Conservation (phyloP, 1,140 invertebrate species). For the Aphelinus certus region DNA sequence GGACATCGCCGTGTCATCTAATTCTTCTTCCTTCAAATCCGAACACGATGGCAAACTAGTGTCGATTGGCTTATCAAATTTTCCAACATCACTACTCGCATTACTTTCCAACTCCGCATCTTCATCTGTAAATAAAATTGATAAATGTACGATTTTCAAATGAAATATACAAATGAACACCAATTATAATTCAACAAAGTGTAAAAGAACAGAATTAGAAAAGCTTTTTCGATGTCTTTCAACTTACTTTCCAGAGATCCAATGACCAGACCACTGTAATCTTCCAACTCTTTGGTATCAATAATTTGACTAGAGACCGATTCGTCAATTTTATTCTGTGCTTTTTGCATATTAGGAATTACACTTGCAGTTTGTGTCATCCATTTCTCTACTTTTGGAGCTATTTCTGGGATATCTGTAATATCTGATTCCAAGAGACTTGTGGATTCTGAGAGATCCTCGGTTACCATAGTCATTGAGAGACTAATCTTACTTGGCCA, state of each 20-base stretch:
- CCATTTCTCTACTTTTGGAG: slow-evolving; percentile 54
- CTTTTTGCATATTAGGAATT: slow-evolving; percentile 35
- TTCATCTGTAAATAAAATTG: slow-evolving; percentile 44
- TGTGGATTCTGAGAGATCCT: slow-evolving; percentile 58
- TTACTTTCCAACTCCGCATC: slow-evolving; percentile 48
- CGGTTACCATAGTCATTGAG: slow-evolving; percentile 59
- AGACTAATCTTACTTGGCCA: slow-evolving; percentile 57
- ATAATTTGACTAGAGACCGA: slow-evolving; percentile 41
- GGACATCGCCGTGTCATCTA: slow-evolving; percentile 44
- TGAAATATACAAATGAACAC: neutral
- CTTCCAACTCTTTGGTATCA: slow-evolving; percentile 50
- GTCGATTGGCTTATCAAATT: slow-evolving; percentile 42
- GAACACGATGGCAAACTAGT: slow-evolving; percentile 31
- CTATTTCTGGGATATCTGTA: slow-evolving; percentile 55
- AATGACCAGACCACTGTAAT: slow-evolving; percentile 51
- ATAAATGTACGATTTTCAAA: neutral
- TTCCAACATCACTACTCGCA: slow-evolving; percentile 47
- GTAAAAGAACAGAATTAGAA: neutral
- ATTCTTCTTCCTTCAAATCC: slow-evolving; percentile 38
- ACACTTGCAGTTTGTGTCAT: slow-evolving; percentile 46
- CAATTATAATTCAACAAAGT: slow-evolving; percentile 10
- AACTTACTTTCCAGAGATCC: slow-evolving; percentile 52
- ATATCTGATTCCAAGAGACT: slow-evolving; percentile 59
- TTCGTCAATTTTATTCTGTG: slow-evolving; percentile 36
- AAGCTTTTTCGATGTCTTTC: slow-evolving; percentile 23